Percentiles rank a stretch among this genome's conserved stretches.
phyloP scores from a whole-genome alignment of 37 sponge, comb jelly and placozoan genomes.

The Halichondria panicea region DNA sequence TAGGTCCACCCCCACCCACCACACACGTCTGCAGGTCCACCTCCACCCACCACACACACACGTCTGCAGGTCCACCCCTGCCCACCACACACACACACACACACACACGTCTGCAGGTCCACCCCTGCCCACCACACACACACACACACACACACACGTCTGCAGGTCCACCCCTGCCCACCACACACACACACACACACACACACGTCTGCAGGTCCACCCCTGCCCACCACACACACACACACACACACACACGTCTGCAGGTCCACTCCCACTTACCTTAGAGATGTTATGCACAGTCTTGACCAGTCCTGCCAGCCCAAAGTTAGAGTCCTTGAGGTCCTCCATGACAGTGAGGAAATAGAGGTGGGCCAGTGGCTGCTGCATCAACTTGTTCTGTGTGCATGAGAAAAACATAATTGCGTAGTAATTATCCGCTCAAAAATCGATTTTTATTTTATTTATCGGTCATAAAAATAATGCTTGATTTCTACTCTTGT shows the following conservation, averaged over 20 bases:
- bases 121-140: not conserved
- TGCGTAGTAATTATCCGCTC: too few relatives aligned
- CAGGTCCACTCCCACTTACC: not conserved
- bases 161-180: not conserved
- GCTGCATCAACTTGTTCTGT: slow-evolving; percentile 65
- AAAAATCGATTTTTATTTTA: too few relatives aligned
- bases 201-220: slow-evolving; percentile 7
- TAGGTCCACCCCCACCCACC: too few relatives aligned
- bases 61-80: too few relatives aligned
- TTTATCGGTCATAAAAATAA: too few relatives aligned
- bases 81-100: too few relatives aligned
- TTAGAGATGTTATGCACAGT: slow-evolving; percentile 25
- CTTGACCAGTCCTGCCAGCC: slow-evolving; percentile 28
- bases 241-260: not conserved
- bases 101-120: too few relatives aligned
- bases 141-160: not conserved
- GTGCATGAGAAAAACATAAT: not conserved
- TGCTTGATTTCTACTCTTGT: too few relatives aligned
- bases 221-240: not conserved
- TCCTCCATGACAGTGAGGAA: slow-evolving; percentile 64
- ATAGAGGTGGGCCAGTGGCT: slow-evolving; percentile 81
- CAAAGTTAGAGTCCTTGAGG: slow-evolving; percentile 35
- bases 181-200: not conserved
- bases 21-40: too few relatives aligned
- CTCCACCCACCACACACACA: too few relatives aligned